These are phyloP conservation scores for Lordiphosa fenestrarum DNA, from an alignment of 2,888 invertebrate species.

Conservation along the genomic window DNA sequence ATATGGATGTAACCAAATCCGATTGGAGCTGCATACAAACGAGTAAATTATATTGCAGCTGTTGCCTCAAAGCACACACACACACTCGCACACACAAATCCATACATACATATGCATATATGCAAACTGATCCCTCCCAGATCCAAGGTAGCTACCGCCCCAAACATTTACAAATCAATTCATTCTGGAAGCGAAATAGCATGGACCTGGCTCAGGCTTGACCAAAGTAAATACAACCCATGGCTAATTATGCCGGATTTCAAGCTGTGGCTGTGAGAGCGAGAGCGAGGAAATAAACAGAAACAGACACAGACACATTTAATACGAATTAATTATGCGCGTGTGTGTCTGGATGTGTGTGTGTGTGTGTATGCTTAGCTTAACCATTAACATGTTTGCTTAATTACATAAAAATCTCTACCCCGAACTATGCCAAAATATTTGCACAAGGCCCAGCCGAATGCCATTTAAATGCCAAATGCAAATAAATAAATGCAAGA, in stretches of 20 bases:
- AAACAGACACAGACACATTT: constrained; percentile 30
- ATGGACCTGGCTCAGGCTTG: constrained; percentile 12
- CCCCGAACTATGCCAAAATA: constrained; percentile 23
- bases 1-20: constrained; percentile 30
- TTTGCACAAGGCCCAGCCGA: constrained; percentile 20
- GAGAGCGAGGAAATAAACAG: constrained; percentile 9
- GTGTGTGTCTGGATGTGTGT: constrained; percentile 13
- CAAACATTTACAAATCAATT: constrained; percentile 59
- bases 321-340: constrained; percentile 57
- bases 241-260: constrained; percentile 47
- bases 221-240: constrained; percentile 34
- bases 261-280: constrained; percentile 2
- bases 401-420: constrained; percentile 34
- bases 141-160: constrained; percentile 12
- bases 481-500: constrained; percentile 32
- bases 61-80: constrained; percentile 34
- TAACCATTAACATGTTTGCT: constrained; percentile 42
- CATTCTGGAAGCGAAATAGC: constrained; percentile 21
- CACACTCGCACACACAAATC: constrained; percentile 7
- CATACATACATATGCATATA: constrained; percentile 4
- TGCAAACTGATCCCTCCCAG: constrained; percentile 25
- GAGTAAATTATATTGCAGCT: constrained; percentile 60
- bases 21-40: constrained; percentile 57
- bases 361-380: constrained; percentile 31
- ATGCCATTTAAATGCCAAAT: constrained; percentile 19